phyloP scores from a whole-genome alignment of 35 echinoderm and acorn worm genomes.

The Antedon bifida region DNA sequence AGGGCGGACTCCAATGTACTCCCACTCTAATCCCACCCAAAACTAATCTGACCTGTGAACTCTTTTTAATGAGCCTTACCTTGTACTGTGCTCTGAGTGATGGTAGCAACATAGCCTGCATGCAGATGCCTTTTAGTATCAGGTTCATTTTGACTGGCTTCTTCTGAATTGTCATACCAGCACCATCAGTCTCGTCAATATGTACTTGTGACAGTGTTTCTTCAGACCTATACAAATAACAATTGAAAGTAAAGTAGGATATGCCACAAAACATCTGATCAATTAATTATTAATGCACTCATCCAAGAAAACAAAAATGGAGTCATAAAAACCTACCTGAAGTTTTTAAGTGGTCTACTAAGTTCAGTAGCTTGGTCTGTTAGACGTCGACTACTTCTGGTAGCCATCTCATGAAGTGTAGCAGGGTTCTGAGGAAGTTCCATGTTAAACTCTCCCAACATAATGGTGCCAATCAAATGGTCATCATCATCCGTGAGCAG shows the following conservation, averaged over 20 bases:
- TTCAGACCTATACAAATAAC: not conserved
- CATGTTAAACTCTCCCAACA: conserved; percentile 20
- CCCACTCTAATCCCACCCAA: too few species aligned
- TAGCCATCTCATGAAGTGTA: conserved; percentile 43
- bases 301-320: too few species aligned
- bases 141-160: not conserved
- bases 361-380: not conserved
- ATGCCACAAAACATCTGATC: too few species aligned
- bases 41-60: too few species aligned
- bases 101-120: conserved; percentile 58
- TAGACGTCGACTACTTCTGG: conserved; percentile 29
- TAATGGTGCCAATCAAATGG: not conserved
- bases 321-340: not conserved
- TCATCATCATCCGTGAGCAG: not conserved
- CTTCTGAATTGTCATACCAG: not conserved
- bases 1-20: too few species aligned
- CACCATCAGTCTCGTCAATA: not conserved
- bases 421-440: conserved; percentile 57
- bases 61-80: too few species aligned
- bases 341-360: not conserved
- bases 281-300: too few species aligned
- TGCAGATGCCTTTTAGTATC: conserved; percentile 38
- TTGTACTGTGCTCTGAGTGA: conserved; percentile 71
- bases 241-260: too few species aligned
- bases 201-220: not conserved